These are phyloP conservation scores for Aphelenchoides bicaudatus DNA, from an alignment of 2,888 invertebrate species.

Conservation along the genomic window DNA sequence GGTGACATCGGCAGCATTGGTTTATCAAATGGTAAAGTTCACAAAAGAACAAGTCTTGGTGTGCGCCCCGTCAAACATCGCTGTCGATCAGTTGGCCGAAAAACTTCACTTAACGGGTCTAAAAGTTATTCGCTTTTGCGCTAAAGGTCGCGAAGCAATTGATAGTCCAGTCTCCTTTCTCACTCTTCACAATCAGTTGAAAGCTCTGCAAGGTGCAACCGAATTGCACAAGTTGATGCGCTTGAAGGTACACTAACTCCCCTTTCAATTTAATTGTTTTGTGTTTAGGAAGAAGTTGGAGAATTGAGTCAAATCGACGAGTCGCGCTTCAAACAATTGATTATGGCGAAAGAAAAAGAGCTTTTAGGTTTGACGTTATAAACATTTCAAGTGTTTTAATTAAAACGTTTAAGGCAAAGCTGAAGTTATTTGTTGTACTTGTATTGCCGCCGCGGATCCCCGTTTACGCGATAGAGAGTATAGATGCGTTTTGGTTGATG, in stretches of 20 bases:
- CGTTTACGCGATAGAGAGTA: constrained; percentile 79
- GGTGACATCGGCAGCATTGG: constrained; percentile 96
- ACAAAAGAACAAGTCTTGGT: constrained; percentile 74
- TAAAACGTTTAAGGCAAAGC: no score
- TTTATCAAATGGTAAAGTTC: constrained; percentile 92
- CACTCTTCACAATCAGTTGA: constrained; percentile 92
- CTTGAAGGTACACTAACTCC: constrained; percentile 68
- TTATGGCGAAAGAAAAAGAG: constrained; percentile 79
- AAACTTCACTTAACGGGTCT: constrained; percentile 95
- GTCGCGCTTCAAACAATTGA: constrained; percentile 82
- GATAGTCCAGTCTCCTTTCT: constrained; percentile 94
- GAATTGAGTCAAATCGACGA: constrained; percentile 93
- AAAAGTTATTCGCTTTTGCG: constrained; percentile 86
- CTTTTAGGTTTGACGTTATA: no score
- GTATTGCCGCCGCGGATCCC: constrained; percentile 96
- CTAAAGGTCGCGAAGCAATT: constrained; percentile 94
- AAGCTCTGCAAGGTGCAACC: constrained; percentile 85
- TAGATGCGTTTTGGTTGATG: constrained; percentile 58
- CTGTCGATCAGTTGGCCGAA: constrained; percentile 96
- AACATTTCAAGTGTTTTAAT: no score
- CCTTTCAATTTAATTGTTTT: constrained; percentile 12
- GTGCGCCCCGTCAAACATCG: constrained; percentile 97
- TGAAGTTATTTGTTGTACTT: constrained; percentile 97
- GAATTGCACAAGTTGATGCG: constrained; percentile 92
- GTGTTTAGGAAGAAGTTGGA: constrained; percentile 80